These are phyloP conservation scores for Petaurus breviceps DNA, from an alignment of 2,113 vertebrate species.

Conservation along the genomic window DNA sequence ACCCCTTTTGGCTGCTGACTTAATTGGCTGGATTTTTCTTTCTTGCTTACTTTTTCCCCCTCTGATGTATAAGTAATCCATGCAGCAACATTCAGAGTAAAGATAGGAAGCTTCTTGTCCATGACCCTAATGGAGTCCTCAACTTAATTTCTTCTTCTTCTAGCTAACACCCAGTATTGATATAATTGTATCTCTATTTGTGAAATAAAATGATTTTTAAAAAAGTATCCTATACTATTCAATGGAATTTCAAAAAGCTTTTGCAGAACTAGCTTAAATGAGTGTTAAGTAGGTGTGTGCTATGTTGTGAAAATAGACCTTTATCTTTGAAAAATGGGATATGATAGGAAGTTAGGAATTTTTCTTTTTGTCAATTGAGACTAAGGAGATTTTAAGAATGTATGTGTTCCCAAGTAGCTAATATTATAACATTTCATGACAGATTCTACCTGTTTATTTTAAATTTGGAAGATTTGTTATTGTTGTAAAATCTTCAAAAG, in stretches of 20 bases:
- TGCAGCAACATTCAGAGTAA: too few species aligned
- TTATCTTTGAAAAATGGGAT: neutral
- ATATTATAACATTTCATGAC: neutral
- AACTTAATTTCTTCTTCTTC: neutral
- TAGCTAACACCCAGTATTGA: neutral
- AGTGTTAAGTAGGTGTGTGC: neutral
- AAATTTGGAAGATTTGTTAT: neutral
- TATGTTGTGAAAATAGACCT: neutral
- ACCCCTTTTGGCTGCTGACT: neutral
- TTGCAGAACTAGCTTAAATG: neutral
- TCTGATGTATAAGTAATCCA: neutral
- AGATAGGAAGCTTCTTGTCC: neutral
- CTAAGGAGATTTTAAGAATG: neutral
- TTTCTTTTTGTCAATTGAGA: neutral
- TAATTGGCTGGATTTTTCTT: neutral
- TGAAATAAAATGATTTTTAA: neutral
- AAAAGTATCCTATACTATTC: neutral
- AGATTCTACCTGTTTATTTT: neutral
- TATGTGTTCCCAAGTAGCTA: neutral
- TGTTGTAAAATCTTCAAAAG: neutral
- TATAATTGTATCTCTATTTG: neutral
- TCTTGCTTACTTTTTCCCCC: neutral
- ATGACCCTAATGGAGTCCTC: neutral
- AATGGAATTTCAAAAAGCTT: neutral
- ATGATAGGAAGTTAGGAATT: neutral